Base-by-base conservation (phyloP, 2,888 invertebrate genomes). In the Morinoia aosen region DNA sequence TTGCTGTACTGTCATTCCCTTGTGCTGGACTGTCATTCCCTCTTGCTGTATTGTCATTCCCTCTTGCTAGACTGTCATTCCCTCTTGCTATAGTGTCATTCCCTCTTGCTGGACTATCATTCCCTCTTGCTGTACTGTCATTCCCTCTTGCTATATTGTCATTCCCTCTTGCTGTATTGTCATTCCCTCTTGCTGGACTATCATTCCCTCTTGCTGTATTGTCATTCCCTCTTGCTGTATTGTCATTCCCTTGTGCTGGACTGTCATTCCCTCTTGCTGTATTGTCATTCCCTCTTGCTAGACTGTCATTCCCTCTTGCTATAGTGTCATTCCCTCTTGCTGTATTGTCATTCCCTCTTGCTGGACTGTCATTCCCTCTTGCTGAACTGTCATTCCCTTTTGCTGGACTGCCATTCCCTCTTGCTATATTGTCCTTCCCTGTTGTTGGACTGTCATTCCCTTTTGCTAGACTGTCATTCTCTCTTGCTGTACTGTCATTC, bases 381-480 rank as follows among this genome's bases (percentile, higher is more conserved):
- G 93, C 93, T 93, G 56, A 5, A 93, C 93, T 93, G 57, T 93
- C 3, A 25, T n/a, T n/a, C n/a, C n/a, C n/a, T n/a, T 11, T 39
- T 56, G 1, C 48, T n/a, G n/a, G n/a, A n/a, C n/a, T n/a, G n/a
- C n/a, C n/a, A n/a, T 39, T 33, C n/a, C 7, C 16, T 90, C 14
- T 57, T 90, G 39, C 95, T 90, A 58, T 3, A 95, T 91, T 56
- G 64, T 90, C 90, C 39, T 58, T 88, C 57, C 33, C 33, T 95
- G 19, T 90, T 58, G 58, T 58, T 95, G 58, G 57, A 57, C 95
- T 95, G 90, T 90, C 33, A 57, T 58, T 88, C 57, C 11, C n/a
- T 90, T 16, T 95, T 58, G 40, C 39, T 88, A 0, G 4, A 88
- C 88, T 95, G 88, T 88, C 12, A 16, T 90, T 57, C 76, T 10